These are phyloP conservation scores for Sclerodermus sp. DNA, from an alignment of 2,888 invertebrate species.

Conservation along the genomic window DNA sequence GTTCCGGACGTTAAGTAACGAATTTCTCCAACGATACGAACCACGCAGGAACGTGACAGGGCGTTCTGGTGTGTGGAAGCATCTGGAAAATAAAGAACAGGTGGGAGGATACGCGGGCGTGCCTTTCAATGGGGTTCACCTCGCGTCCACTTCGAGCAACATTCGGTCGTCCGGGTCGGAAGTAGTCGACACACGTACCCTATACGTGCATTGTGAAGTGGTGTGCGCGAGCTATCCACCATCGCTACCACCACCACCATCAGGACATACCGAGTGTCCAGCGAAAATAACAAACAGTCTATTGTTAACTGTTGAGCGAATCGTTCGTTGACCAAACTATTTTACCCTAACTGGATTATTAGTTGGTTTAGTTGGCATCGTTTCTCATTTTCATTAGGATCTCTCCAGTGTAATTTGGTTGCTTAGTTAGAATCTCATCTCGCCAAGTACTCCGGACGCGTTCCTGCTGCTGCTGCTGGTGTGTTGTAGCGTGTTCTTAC, in stretches of 20 bases:
- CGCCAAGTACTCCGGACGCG: too few relatives aligned
- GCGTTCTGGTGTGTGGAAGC: background rate
- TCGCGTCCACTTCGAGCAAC: background rate
- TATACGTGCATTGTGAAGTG: too few relatives aligned
- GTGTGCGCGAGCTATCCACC: too few relatives aligned
- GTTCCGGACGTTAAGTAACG: background rate
- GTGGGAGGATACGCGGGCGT: background rate
- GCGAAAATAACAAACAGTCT: too few relatives aligned
- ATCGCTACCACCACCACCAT: too few relatives aligned
- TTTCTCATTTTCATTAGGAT: constrained; percentile 1
- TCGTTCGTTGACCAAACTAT: background rate
- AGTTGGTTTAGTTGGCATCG: background rate
- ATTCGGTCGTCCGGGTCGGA: background rate
- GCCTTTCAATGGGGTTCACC: background rate
- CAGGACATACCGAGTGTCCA: too few relatives aligned
- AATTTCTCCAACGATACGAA: background rate
- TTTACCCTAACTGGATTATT: background rate
- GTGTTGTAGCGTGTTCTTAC: too few relatives aligned
- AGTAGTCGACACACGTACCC: background rate
- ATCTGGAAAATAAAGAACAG: background rate
- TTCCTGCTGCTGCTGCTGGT: too few relatives aligned
- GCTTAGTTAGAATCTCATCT: background rate
- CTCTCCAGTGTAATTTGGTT: background rate
- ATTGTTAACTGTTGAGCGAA: background rate
- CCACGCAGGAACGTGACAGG: background rate